Base-by-base conservation (phyloP, 2,888 invertebrate species). In the Atrina japonica region DNA sequence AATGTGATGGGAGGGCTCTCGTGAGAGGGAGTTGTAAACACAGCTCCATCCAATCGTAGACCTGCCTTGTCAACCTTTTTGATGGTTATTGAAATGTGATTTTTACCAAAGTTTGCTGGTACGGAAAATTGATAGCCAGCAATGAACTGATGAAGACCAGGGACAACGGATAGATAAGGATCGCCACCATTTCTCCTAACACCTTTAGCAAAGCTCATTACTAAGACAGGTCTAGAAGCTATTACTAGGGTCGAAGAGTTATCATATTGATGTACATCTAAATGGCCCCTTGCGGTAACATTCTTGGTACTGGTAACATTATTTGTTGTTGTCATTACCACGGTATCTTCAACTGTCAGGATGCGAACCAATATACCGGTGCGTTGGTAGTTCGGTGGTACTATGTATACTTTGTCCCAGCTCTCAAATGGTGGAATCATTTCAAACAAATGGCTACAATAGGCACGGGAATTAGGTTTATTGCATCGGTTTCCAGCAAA, bases 401-500 rank as follows among this genome's bases (percentile, higher is more conserved):
- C 45, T 14, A 59, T 25, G 25, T 59, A 59, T 0, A 11, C n/a
- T 6, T 14, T 45, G 25, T 59, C 59, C 14, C 23, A 43, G 18
- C 59, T 59, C 16, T 43, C 43, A 14, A 27, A 18, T 5, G 59
- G 59, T 14, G 59, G 59, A n/a, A 59, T 43, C 25, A 43, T 40
- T 35, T 59, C 59, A n/a, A 59, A 27, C 25, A 59, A 25, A 43
- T 59, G 59, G 29, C 59, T 59, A 16, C 59, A 59, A 43, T 14
- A 59, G 45, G 27, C 45, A 11, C 14, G 21, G 1, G 27, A 16
- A n/a, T 25, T 27, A 3, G 27, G 43, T 59, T 43, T 23, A 25
- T 59, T 59, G 25, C 59, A 59, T 59, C 43, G 41, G 29, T 59
- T 59, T 43, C 59, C 59, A 43, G 59, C 41, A 43, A 59, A 43